Conservation (phyloP, 2,113 vertebrate genomes). For the Carettochelys insculpta region DNA sequence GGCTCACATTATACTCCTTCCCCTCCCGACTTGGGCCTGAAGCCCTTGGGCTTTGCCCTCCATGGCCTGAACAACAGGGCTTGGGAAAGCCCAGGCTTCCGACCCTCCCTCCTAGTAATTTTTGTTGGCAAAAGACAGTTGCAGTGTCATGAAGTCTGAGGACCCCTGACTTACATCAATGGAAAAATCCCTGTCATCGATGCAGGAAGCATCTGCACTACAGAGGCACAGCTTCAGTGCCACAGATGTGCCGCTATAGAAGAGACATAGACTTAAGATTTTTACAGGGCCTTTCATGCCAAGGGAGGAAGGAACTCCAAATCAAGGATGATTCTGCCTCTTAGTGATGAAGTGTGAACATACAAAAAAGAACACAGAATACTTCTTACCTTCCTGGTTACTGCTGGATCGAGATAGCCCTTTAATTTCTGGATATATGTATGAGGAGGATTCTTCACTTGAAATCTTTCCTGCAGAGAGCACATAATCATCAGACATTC, state of each 20-base stretch:
- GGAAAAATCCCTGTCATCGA: background rate
- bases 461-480: conserved; percentile 90
- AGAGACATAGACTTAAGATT: background rate
- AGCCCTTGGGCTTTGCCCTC: too few species aligned
- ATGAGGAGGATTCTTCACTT: conserved; percentile 98
- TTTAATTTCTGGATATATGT: conserved; percentile 95
- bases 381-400: conserved; percentile 93
- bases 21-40: too few species aligned
- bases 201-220: background rate
- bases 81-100: too few species aligned
- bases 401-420: conserved; percentile 94
- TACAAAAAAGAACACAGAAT: background rate
- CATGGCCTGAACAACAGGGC: too few species aligned
- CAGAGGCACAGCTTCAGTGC: background rate
- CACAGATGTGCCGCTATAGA: background rate
- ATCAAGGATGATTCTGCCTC: background rate
- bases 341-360: background rate
- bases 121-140: too few species aligned
- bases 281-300: background rate
- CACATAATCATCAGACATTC: conserved; percentile 18
- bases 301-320: conserved; percentile 47
- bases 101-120: too few species aligned
- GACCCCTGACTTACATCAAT: background rate
- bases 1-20: too few species aligned
- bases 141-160: too few species aligned